These are phyloP conservation scores for Zaprionus africanus DNA, from an alignment of 1,140 invertebrate genomes.

Conservation along the genomic window DNA sequence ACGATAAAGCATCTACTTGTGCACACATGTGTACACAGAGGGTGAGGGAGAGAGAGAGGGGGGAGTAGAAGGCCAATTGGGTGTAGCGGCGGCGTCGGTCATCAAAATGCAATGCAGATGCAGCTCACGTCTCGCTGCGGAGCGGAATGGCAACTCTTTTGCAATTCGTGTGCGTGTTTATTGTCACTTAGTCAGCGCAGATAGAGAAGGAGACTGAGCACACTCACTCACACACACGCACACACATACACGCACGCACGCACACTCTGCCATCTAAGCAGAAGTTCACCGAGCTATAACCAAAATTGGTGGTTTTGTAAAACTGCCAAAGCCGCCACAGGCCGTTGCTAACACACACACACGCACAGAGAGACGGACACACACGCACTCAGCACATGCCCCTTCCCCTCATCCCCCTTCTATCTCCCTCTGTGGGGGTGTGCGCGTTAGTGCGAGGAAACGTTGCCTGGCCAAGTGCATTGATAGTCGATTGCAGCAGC, in stretches of 20 bases:
- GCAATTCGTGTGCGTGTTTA: slow-evolving; percentile 52
- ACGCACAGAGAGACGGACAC: neutral
- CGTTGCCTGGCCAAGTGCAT: slow-evolving; percentile 61
- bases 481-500: slow-evolving; percentile 73
- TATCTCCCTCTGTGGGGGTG: slow-evolving; percentile 1
- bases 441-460: slow-evolving; percentile 18
- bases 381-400: too few relatives aligned
- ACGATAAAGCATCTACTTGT: slow-evolving; percentile 17
- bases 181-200: slow-evolving; percentile 43
- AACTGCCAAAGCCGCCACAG: slow-evolving; percentile 61
- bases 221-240: neutral
- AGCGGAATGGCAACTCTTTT: slow-evolving; percentile 51
- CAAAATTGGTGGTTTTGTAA: slow-evolving; percentile 81
- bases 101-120: slow-evolving; percentile 54
- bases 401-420: neutral
- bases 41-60: neutral
- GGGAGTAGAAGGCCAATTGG: slow-evolving; percentile 41
- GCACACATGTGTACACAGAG: neutral
- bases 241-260: neutral
- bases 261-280: slow-evolving; percentile 29
- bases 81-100: slow-evolving; percentile 26
- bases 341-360: slow-evolving; percentile 17
- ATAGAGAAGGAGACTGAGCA: neutral
- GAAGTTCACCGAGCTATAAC: slow-evolving; percentile 53
- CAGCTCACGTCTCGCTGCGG: slow-evolving; percentile 39